Base-by-base conservation (phyloP, 2,888 invertebrate genomes). In the Troides oblongomaculatus region DNA sequence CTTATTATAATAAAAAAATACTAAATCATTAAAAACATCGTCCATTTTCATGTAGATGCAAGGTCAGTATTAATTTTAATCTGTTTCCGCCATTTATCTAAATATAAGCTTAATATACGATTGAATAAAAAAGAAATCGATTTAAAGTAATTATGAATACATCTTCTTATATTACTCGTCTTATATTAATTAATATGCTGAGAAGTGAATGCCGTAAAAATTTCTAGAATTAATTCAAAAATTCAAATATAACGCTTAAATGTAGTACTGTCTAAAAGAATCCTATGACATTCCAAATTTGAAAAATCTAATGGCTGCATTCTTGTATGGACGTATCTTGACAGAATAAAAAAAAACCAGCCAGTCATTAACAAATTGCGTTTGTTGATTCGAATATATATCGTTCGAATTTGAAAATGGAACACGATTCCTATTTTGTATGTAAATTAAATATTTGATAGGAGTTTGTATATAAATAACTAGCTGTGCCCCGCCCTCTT, bases 11-110 rank as follows among this genome's bases (percentile, higher is more conserved):
- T 30, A 8, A n/a, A 59, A 59, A 59, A 59, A 14, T 6, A 14
- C 12, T 59, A 59, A n/a, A 18, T 30, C 30, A 30, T 30, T 30
- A 39, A 39, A 39, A 60, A 39, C 8, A 17, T 30, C 23, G 62
- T 62, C 50, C 53, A 63, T 63, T 63, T 63, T 63, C 63, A 17
- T 17, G 63, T 63, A 60, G 57, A 57, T 57, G 23, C n/a, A 53
- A 17, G n/a, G n/a, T 53, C n/a, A 17, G n/a, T 53, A 30, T 30
- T 30, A 23, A 57, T 21, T 21, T 57, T 23, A 57, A 57, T 21
- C 23, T n/a, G 57, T 6, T 25, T 59, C 18, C 57, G 57, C 21
- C 57, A 57, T 21, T 6, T 18, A 21, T 30, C 30, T 3, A 30
- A 30, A 30, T 30, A 30, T 30, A 30, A 30, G 30, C 30, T 30